A percentile compares a stretch with the other conserved stretches of the same genome.
These are phyloP conservation scores for Serilophus lunatus DNA, from an alignment of 2,113 vertebrate genomes.

Conservation along the genomic window DNA sequence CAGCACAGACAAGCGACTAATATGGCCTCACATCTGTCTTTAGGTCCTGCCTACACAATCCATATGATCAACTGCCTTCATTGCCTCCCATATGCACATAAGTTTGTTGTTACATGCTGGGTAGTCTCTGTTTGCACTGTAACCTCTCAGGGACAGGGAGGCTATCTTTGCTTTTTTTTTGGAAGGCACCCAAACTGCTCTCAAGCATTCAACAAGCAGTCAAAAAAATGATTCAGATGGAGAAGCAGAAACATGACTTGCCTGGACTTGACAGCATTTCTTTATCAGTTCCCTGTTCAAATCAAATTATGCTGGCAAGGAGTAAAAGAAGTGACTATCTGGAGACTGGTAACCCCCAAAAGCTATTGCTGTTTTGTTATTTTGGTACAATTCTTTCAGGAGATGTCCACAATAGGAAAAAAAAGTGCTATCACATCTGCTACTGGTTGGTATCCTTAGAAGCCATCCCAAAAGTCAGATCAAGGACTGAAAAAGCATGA, in stretches of 20 bases:
- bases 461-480: constrained; percentile 36
- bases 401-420: background rate
- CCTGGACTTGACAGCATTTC: constrained; percentile 20
- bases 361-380: background rate
- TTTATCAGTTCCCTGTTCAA: constrained; percentile 44
- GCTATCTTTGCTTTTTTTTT: constrained; percentile 47
- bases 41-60: background rate
- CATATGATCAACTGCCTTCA: background rate
- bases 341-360: background rate
- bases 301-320: constrained; percentile 32
- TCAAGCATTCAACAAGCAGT: constrained; percentile 48
- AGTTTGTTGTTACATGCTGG: background rate
- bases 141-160: constrained; percentile 21
- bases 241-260: constrained; percentile 44
- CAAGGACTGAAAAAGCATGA: constrained; percentile 33
- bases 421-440: constrained; percentile 12
- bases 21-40: background rate
- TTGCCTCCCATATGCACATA: fast-evolving
- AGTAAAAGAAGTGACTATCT: background rate
- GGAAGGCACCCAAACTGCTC: constrained; percentile 37
- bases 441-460: constrained; percentile 46
- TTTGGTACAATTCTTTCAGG: constrained; percentile 19
- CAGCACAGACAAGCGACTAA: background rate
- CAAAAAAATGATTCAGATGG: constrained; percentile 51
- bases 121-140: background rate